Percentiles rank a stretch among this genome's conserved stretches.
These are phyloP conservation scores for Gymnocephalus cernua DNA, from an alignment of 2,113 vertebrate species.

Conservation along the genomic window DNA sequence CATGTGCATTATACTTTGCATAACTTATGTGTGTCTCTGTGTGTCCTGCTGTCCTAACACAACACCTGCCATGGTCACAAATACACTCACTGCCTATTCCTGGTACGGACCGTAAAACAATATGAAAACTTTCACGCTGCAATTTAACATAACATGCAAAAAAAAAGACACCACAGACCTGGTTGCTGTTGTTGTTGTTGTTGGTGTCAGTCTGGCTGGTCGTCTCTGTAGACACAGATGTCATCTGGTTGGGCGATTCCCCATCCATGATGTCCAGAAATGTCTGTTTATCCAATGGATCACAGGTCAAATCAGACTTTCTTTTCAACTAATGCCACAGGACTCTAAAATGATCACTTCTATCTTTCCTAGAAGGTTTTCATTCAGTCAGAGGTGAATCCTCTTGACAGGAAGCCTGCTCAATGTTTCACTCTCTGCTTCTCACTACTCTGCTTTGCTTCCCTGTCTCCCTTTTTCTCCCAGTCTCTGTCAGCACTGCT, in stretches of 20 bases:
- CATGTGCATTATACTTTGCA: slow-evolving; percentile 38
- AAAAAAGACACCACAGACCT: slow-evolving; percentile 61
- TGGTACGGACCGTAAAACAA: background rate
- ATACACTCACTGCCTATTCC: slow-evolving; percentile 36
- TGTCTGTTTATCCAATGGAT: slow-evolving; percentile 4
- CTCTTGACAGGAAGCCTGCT: slow-evolving; percentile 8
- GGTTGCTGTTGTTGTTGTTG: slow-evolving; percentile 65
- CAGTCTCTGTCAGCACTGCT: slow-evolving; percentile 29
- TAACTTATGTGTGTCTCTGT: slow-evolving; percentile 18
- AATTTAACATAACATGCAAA: background rate
- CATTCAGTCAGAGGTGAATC: slow-evolving; percentile 18
- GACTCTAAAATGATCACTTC: background rate
- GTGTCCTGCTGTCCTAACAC: slow-evolving; percentile 25
- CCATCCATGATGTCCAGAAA: slow-evolving; percentile 66
- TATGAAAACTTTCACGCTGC: background rate
- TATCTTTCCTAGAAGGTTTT: slow-evolving; percentile 12
- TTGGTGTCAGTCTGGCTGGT: slow-evolving; percentile 56
- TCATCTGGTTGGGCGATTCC: slow-evolving; percentile 46
- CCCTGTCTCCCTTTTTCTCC: slow-evolving; percentile 35
- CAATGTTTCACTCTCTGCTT: slow-evolving; percentile 10
- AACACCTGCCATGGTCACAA: slow-evolving; percentile 51
- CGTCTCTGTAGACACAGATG: slow-evolving; percentile 17
- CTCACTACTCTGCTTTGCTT: slow-evolving; percentile 8
- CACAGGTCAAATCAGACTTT: slow-evolving; percentile 16
- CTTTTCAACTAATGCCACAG: background rate